A percentile compares a stretch with the other conserved stretches of the same genome.
phyloP scores from a whole-genome alignment of 2,113 vertebrate species.

The Bubo bubo region DNA sequence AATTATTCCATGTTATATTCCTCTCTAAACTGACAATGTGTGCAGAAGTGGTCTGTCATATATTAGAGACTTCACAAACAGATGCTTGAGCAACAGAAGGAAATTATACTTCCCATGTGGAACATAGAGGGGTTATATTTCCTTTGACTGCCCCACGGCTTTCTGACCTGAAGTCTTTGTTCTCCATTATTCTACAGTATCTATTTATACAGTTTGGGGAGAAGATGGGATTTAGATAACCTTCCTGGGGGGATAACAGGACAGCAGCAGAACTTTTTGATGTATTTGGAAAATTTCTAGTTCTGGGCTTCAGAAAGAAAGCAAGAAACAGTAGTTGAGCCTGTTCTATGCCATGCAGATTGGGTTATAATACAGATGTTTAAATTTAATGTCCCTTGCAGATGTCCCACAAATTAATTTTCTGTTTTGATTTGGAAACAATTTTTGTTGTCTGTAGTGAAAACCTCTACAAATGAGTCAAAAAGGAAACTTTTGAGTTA shows the following conservation, averaged over 20 bases:
- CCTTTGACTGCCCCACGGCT: neutral
- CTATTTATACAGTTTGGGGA: neutral
- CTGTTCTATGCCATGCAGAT: neutral
- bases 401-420: neutral
- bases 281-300: neutral
- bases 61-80: neutral
- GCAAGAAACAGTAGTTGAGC: neutral
- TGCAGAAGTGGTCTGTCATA: neutral
- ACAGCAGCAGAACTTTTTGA: neutral
- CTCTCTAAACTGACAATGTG: neutral
- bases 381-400: neutral
- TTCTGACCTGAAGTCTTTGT: neutral
- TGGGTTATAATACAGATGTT: neutral
- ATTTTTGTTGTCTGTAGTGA: neutral
- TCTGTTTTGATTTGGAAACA: neutral
- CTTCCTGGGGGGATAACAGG: neutral
- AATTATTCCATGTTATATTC: neutral
- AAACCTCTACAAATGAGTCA: neutral
- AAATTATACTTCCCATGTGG: neutral
- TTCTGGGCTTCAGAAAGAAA: neutral
- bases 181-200: neutral
- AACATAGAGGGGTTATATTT: neutral
- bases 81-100: neutral
- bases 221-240: neutral
- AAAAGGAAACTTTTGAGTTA: neutral